A percentile compares a stretch with the other conserved stretches of the same genome.
phyloP scores from a whole-genome alignment of 2,888 invertebrate species.

The Drosophila mimetica region DNA sequence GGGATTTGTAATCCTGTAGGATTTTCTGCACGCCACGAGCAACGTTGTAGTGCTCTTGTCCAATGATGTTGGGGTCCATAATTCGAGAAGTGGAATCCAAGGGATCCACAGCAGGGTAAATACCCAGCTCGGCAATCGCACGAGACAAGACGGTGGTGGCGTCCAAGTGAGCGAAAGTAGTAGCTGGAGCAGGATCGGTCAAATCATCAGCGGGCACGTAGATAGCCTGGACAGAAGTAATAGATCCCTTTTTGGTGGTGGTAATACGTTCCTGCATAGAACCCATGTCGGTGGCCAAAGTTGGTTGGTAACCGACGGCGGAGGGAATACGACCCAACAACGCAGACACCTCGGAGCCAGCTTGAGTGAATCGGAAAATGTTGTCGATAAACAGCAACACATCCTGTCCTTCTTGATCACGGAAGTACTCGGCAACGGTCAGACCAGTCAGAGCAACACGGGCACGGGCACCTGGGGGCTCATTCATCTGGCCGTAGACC shows the following conservation, averaged over 20 bases:
- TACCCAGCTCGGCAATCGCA: constrained; percentile 96
- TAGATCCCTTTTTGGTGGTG: constrained; percentile 97
- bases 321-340: constrained; percentile 97
- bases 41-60: constrained; percentile 93
- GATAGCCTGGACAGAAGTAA: constrained; percentile 97
- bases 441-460: constrained; percentile 96
- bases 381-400: constrained; percentile 98
- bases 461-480: constrained; percentile 97
- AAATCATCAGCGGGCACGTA: constrained; percentile 98
- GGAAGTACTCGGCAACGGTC: constrained; percentile 97
- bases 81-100: constrained; percentile 97
- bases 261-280: constrained; percentile 98
- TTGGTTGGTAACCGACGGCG: constrained; percentile 98
- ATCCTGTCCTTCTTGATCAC: constrained; percentile 96
- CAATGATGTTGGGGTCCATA: constrained; percentile 96
- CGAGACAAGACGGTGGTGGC: constrained; percentile 97
- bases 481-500: constrained; percentile 98
- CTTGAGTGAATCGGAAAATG: constrained; percentile 97
- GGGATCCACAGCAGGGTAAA: constrained; percentile 97
- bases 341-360: constrained; percentile 95
- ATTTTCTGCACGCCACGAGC: constrained; percentile 97
- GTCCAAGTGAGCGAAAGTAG: constrained; percentile 98
- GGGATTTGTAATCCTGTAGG: constrained; percentile 91
- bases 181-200: constrained; percentile 97
- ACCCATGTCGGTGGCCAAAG: constrained; percentile 98